A percentile compares a stretch with the other conserved stretches of the same genome.
phyloP scores from a whole-genome alignment of 2,113 vertebrate genomes.

The Vulpes ferrilata region DNA sequence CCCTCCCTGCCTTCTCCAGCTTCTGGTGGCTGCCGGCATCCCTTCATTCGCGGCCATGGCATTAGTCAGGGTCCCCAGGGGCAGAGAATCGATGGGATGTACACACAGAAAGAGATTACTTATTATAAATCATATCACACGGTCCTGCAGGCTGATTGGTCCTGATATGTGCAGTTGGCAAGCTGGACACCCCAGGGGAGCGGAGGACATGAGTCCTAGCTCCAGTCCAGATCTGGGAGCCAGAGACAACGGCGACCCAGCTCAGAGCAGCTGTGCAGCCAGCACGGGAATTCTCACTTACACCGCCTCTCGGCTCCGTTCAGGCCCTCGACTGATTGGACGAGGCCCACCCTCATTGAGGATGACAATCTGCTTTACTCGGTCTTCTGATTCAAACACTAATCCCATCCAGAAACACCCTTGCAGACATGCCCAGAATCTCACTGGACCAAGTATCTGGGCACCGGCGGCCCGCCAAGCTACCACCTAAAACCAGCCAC shows the following conservation, averaged over 20 bases:
- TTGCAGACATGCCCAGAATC: neutral
- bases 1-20: neutral
- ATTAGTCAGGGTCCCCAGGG: neutral
- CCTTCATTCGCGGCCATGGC: neutral
- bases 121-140: fast-evolving
- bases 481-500: neutral
- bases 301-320: fast-evolving
- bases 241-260: neutral
- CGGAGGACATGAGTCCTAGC: neutral
- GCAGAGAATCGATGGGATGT: neutral
- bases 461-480: neutral
- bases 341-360: neutral
- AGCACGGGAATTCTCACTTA: fast-evolving
- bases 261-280: neutral
- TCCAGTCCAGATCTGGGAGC: neutral
- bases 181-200: neutral
- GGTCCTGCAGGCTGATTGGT: neutral
- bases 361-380: neutral
- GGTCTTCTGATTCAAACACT: neutral
- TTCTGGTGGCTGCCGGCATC: neutral
- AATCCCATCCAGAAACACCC: neutral
- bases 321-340: neutral
- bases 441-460: neutral
- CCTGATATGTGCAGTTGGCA: neutral
- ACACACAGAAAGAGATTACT: neutral